phyloP scores from a whole-genome alignment of 2,113 vertebrate genomes.

The Gasterosteus nipponicus region DNA sequence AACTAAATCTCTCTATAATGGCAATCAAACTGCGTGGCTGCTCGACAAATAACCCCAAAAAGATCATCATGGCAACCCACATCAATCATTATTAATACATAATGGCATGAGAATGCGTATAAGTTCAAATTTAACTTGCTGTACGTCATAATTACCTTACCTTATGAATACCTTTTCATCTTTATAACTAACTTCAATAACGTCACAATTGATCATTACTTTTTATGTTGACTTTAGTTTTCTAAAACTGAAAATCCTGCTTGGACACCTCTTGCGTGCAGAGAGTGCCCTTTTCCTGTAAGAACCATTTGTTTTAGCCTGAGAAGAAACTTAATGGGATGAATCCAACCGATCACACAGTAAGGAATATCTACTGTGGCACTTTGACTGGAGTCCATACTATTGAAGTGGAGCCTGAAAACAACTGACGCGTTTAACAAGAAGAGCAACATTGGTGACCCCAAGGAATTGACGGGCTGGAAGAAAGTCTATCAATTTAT shows the following conservation, averaged over 20 bases:
- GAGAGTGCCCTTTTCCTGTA: slow-evolving; percentile 31
- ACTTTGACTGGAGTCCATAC: slow-evolving; percentile 35
- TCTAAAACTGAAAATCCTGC: not conserved
- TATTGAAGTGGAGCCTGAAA: slow-evolving; percentile 50
- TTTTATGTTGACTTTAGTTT: not conserved
- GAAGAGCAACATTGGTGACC: slow-evolving; percentile 34
- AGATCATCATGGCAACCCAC: not conserved
- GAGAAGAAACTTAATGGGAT: slow-evolving; percentile 9
- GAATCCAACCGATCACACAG: slow-evolving; percentile 7
- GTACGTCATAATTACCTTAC: not conserved
- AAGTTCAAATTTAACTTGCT: not conserved
- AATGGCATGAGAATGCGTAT: not conserved
- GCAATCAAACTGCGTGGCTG: not conserved
- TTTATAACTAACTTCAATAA: not conserved
- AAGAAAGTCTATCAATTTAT: slow-evolving; percentile 40
- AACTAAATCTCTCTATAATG: too few species aligned
- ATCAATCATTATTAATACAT: not conserved
- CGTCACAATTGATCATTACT: not conserved
- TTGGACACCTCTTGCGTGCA: slow-evolving; percentile 11
- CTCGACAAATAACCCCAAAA: slow-evolving; percentile 22
- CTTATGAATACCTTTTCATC: not conserved
- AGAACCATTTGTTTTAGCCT: slow-evolving; percentile 36
- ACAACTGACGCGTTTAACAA: slow-evolving; percentile 58
- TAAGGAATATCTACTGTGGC: slow-evolving; percentile 34
- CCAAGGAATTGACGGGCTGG: slow-evolving; percentile 54